Base-by-base conservation (phyloP, 2,888 invertebrate species). In the Galeruca laticollis region DNA sequence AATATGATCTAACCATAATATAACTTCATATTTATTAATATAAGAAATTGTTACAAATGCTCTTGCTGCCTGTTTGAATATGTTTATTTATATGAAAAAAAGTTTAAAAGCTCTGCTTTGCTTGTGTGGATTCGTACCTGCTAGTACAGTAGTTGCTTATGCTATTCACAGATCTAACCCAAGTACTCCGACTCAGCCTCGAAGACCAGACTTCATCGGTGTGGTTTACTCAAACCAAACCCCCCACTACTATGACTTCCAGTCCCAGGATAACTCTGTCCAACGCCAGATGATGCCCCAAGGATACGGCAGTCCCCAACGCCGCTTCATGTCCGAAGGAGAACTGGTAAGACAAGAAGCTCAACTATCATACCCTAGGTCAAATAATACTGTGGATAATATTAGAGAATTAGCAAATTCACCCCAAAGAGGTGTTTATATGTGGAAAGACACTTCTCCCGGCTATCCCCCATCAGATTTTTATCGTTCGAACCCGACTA, bases 111-210 rank as follows among this genome's bases (percentile, higher is more conserved):
- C 43, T 13, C 63, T 3, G 64, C 64, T 65, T 65, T 43, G 64
- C 64, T 65, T 65, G 56, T 52, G 64, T 70, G 60, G 59, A 68
- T 49, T 64, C 10, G 67, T 73, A 69, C 56, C n/a, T 57, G 79
- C 78, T 79, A 78, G 76, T 77, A 73, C 43, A 79, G 79, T 78
- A 78, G 81, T 77, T 67, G 78, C 78, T 79, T 77, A 77, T 78
- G 77, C 78, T 77, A 73, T 79, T 83, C 88, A 86, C 91, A 95
- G 95, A 91, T 95, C 95, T 80, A 95, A 95, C 88, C 96, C 95
- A 81, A 94, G 95, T 84, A 95, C 95, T 82, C 96, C 96, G 81
- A 95, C 95, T 82, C 94, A 94, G 89, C 93, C 94, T 79, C 90
- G 94, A 82, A 90, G 95, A 78, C 95, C 95, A 70, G 95, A 95